phyloP scores from a whole-genome alignment of 1,140 invertebrate species.

The Pseudomyrmex concolor region DNA sequence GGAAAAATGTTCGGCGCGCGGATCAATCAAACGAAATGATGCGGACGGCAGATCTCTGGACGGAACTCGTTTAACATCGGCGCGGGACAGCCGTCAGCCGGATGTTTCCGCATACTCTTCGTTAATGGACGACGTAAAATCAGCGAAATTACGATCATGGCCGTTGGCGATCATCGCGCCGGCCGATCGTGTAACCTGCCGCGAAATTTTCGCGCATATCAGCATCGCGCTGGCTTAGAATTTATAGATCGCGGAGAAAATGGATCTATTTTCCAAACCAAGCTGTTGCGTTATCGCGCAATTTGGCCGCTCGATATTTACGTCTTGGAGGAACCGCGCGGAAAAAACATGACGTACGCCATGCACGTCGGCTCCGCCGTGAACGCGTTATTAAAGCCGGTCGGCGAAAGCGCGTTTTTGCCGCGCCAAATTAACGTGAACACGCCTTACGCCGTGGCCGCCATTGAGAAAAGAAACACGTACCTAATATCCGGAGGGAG shows the following conservation, averaged over 20 bases:
- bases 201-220: conserved; percentile 5
- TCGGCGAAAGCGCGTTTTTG: conserved; percentile 33
- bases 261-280: conserved; percentile 62
- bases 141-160: conserved; percentile 25
- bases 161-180: not conserved
- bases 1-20: not conserved
- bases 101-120: not conserved
- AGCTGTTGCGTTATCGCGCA: conserved; percentile 69
- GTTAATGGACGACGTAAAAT: conserved; percentile 29
- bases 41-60: not conserved
- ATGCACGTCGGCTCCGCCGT: conserved; percentile 35
- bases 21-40: conserved; percentile 24
- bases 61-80: conserved; percentile 6
- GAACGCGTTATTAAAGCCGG: conserved; percentile 51
- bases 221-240: not conserved
- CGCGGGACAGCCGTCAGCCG: conserved; percentile 15
- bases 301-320: conserved; percentile 63
- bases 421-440: conserved; percentile 38
- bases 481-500: conserved; percentile 41
- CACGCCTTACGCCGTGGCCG: not conserved
- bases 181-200: not conserved
- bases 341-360: conserved; percentile 44
- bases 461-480: conserved; percentile 59
- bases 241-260: conserved; percentile 43
- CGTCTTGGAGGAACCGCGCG: conserved; percentile 1